A percentile compares a stretch with the other conserved stretches of the same genome.
phyloP scores from a whole-genome alignment of 1,140 invertebrate genomes.

The Tribolium castaneum region DNA sequence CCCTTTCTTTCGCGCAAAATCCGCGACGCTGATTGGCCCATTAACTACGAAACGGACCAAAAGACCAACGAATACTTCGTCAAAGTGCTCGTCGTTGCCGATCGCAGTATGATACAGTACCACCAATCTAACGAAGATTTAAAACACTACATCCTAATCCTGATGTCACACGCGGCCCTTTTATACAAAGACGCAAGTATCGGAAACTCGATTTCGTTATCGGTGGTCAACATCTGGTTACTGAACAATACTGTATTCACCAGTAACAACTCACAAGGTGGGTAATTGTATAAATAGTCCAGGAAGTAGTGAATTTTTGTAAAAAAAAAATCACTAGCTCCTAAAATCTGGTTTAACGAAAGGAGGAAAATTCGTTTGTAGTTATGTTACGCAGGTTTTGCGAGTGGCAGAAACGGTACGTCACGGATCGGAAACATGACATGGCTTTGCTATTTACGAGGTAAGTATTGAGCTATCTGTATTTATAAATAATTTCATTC shows the following conservation, averaged over 20 bases:
- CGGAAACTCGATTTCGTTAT: constrained; percentile 83
- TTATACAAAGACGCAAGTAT: constrained; percentile 85
- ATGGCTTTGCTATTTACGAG: constrained; percentile 80
- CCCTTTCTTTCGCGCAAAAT: constrained; percentile 17
- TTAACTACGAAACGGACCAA: constrained; percentile 61
- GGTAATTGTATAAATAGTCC: neutral
- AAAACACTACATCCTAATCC: constrained; percentile 79
- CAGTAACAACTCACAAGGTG: constrained; percentile 53
- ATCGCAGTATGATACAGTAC: constrained; percentile 81
- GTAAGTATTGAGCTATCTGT: constrained; percentile 62
- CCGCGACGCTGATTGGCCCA: constrained; percentile 48
- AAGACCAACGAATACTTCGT: constrained; percentile 71
- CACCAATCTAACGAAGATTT: constrained; percentile 70
- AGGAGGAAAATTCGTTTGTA: constrained; percentile 62
- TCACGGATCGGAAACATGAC: constrained; percentile 74
- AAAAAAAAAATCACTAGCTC: too few relatives aligned
- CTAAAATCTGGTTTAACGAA: neutral
- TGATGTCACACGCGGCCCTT: constrained; percentile 83
- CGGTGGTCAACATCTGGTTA: constrained; percentile 77
- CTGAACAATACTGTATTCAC: constrained; percentile 65
- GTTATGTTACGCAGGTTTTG: constrained; percentile 81
- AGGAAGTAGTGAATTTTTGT: too few relatives aligned
- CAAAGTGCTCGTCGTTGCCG: constrained; percentile 84
- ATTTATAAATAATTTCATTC: neutral
- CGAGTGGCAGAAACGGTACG: constrained; percentile 73